Evolutionary conservation across 1,140 invertebrate genomes (phyloP).

Genomic region (Drosophila tsacasi): DNA sequence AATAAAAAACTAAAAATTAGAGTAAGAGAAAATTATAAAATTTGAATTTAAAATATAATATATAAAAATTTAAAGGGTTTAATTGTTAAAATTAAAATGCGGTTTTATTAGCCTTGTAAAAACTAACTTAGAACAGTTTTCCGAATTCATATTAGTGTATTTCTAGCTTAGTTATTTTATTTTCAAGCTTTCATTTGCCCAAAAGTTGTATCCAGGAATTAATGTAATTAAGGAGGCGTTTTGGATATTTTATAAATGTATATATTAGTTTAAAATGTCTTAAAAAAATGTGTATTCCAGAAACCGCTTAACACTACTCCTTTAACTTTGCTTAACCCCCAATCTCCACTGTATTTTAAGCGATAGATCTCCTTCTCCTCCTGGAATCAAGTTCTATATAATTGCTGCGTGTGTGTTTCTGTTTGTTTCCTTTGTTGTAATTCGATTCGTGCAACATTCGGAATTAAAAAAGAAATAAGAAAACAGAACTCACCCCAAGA

Average conservation of each 20-base stretch:
- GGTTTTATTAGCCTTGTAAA: no score
- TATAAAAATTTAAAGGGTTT: no score
- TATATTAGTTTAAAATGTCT: not conserved
- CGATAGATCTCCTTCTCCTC: slow-evolving; percentile 4
- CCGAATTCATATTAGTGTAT: no score
- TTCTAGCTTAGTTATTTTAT: no score
- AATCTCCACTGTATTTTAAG: slow-evolving; percentile 4
- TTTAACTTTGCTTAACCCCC: not conserved
- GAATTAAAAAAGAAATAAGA: slow-evolving; percentile 5
- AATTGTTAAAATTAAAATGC: no score
- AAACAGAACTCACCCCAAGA: slow-evolving; percentile 11
- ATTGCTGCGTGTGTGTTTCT: slow-evolving; percentile 39
- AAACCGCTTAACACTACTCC: not conserved
- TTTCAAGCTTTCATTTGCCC: no score
- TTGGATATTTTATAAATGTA: no score
- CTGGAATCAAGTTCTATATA: slow-evolving; percentile 41
- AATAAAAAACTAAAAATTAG: not conserved
- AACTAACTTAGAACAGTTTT: no score
- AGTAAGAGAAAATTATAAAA: no score
- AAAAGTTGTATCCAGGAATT: no score
- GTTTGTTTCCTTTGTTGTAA: slow-evolving; percentile 51
- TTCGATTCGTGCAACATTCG: slow-evolving; percentile 51
- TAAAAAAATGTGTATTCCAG: not conserved
- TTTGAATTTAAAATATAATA: no score
- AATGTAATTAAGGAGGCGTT: no score